Evolutionary conservation across 2,113 vertebrate species (phyloP).

Genomic region (Dryoscopus gambensis): DNA sequence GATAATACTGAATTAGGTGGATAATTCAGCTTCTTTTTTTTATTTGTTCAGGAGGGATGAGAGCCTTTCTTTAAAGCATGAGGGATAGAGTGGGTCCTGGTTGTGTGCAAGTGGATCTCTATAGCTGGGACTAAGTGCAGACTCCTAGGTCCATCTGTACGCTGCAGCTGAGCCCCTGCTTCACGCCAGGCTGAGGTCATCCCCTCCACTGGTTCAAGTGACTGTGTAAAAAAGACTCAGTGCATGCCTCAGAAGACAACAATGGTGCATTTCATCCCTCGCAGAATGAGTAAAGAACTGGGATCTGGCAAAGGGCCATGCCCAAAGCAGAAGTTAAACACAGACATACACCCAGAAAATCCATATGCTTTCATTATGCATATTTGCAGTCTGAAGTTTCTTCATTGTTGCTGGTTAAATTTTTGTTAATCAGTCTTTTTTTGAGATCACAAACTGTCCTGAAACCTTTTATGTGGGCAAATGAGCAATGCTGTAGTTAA

Average conservation of each 20-base stretch:
- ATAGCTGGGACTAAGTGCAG: too few relatives aligned
- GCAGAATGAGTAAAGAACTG: not conserved
- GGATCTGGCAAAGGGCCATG: not conserved
- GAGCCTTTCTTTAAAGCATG: not conserved
- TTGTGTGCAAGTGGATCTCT: not conserved
- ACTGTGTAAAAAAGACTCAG: not conserved
- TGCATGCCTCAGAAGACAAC: not conserved
- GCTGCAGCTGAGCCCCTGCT: not conserved
- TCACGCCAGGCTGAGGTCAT: not conserved
- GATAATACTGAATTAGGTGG: not conserved
- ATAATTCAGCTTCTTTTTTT: not conserved
- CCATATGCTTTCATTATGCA: not conserved
- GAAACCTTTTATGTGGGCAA: not conserved
- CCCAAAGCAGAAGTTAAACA: not conserved
- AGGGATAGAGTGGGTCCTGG: not conserved
- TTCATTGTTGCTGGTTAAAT: not conserved
- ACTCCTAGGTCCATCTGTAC: not conserved
- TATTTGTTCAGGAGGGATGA: accelerated
- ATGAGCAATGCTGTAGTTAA: not conserved
- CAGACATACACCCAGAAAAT: not conserved
- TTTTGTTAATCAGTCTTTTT: not conserved
- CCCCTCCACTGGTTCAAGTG: not conserved
- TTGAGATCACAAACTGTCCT: not conserved
- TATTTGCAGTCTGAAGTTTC: not conserved
- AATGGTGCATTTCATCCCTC: not conserved